Evolutionary conservation across 2,113 vertebrate species (phyloP).

Genomic region (Himantopus leucocephalus): DNA sequence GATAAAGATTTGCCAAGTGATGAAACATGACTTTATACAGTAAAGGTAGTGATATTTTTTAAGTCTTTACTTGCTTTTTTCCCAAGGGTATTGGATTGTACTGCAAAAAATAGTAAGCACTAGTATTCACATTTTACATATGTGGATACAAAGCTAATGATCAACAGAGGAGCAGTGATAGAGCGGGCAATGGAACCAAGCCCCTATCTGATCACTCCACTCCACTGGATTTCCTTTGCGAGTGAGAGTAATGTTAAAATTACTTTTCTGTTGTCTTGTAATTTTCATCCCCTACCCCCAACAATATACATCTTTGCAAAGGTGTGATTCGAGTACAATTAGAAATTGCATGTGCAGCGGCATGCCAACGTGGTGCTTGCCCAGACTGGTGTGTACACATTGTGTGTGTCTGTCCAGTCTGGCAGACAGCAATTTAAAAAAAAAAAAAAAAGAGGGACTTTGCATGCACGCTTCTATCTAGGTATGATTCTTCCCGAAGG

Average conservation of each 20-base stretch:
- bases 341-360: background rate
- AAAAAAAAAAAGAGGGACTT: background rate
- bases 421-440: background rate
- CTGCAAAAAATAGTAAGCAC: background rate
- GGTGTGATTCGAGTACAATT: background rate
- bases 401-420: background rate
- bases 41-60: background rate
- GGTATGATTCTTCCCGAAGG: background rate
- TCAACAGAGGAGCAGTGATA: background rate
- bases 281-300: background rate
- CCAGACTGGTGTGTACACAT: background rate
- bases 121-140: background rate
- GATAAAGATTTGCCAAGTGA: background rate
- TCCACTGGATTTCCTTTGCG: background rate
- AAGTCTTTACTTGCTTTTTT: background rate
- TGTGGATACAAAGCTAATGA: background rate
- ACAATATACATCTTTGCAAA: background rate
- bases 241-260: background rate
- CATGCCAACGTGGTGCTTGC: background rate
- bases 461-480: fast-evolving
- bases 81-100: background rate
- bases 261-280: fast-evolving
- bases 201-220: background rate
- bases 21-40: fast-evolving
- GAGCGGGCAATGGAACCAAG: background rate